phyloP scores from a whole-genome alignment of 2,797 vertebrate genomes.

The Netta rufina region DNA sequence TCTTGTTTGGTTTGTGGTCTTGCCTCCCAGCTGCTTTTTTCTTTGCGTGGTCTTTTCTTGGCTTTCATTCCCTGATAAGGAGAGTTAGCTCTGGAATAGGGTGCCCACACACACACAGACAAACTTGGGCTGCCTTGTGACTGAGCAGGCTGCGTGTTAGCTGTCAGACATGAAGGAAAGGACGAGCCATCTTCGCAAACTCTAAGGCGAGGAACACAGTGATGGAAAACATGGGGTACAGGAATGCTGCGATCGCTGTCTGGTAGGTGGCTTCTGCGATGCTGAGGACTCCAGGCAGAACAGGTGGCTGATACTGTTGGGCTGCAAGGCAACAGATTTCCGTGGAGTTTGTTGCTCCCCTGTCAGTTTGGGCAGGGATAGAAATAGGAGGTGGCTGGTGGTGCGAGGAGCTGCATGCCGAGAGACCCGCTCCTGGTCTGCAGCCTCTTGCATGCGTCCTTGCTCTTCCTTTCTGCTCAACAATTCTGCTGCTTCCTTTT shows the following conservation, averaged over 20 bases:
- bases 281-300: background rate
- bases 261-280: background rate
- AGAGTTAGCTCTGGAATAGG: background rate
- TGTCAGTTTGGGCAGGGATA: background rate
- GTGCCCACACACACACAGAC: too few species aligned
- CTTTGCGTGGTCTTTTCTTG: background rate
- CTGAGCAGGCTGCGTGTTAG: background rate
- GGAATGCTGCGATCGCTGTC: background rate
- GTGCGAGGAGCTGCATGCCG: background rate
- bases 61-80: background rate
- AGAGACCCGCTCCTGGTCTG: background rate
- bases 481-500: background rate
- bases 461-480: background rate
- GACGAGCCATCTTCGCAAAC: background rate
- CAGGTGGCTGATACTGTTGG: background rate
- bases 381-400: background rate
- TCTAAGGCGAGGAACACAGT: background rate
- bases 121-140: background rate
- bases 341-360: background rate
- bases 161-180: background rate
- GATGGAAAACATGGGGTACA: background rate
- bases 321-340: background rate
- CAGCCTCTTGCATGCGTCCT: accelerated
- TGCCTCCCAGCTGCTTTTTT: background rate
- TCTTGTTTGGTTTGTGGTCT: background rate